Base-by-base conservation (phyloP, 2,797 vertebrate species). In the Sebastes kiyomatsui region DNA sequence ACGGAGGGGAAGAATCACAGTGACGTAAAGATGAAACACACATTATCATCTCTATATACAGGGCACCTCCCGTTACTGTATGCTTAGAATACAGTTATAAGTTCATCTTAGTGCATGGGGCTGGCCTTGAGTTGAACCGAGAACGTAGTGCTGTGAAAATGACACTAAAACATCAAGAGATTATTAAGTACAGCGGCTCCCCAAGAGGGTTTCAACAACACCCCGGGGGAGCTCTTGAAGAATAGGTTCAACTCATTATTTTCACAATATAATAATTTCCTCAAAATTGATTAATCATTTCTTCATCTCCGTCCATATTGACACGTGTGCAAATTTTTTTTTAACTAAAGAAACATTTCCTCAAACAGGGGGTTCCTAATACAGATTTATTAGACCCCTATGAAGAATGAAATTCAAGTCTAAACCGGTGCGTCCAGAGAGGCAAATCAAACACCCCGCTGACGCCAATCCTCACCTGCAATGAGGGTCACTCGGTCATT, bases 351-450 rank as follows among this genome's bases (percentile, higher is more conserved):
- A 80, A 74, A 68, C 30, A 49, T 56, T 28, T 32, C 72, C 35
- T 81, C 22, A 33, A 55, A 23, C 55, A 18, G 72, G 76, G 81
- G 82, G 54, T 68, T 68, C 66, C 73, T 38, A 38, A 77, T 25
- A 67, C 46, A 68, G 72, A 77, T 76, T 67, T 54, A 68, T 78
- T 58, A 49, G 72, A 61, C 79, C 79, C 75, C 71, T 59, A 6
- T 23, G 2, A 72, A 86, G 84, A 70, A 64, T 68, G 71, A 70
- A 79, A 84, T 86, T 86, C 81, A 86, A 85, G 89, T 88, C 62
- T 61, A 62, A 77, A 0, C 62, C 13, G n/a, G 46, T 60, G 74
- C 49, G 12, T 60, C 75, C 7, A 1, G 16, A 69, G 80, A 79
- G 78, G 69, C 38, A 25, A 72, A 77, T 75, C 79, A 74, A 80